Conservation (phyloP, 1,140 invertebrate species). For the Acromyrmex heyeri region DNA sequence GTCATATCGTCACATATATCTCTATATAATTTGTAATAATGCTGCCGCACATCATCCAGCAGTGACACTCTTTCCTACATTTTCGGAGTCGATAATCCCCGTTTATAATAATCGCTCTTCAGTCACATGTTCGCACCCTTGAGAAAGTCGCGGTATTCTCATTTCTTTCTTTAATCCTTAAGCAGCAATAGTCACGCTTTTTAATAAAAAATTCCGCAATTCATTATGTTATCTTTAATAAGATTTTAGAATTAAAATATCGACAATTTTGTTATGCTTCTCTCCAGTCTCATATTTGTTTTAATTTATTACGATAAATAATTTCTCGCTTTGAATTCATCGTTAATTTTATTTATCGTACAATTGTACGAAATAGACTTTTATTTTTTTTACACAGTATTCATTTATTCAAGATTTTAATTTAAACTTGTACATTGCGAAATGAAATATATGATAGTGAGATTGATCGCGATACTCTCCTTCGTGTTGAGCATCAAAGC, state of each 20-base stretch:
- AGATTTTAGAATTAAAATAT: background rate
- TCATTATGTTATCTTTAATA: background rate
- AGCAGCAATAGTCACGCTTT: background rate
- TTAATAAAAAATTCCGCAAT: background rate
- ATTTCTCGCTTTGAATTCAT: background rate
- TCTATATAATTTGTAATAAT: slow-evolving; percentile 41
- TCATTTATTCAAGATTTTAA: background rate
- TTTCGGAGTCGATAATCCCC: slow-evolving; percentile 45
- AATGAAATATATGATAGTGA: slow-evolving; percentile 6
- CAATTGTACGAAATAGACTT: background rate
- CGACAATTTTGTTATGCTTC: background rate
- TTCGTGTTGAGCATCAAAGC: background rate
- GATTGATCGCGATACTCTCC: background rate
- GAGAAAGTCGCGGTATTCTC: slow-evolving; percentile 9
- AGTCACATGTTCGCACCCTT: background rate
- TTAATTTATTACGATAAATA: background rate
- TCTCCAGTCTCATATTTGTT: background rate
- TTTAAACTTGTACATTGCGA: background rate
- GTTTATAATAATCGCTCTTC: slow-evolving; percentile 3
- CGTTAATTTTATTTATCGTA: background rate
- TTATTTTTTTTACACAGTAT: background rate
- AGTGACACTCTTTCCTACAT: no score
- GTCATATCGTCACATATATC: slow-evolving; percentile 25
- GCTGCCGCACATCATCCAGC: background rate
- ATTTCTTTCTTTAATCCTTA: background rate